Evolutionary conservation across 2,888 invertebrate species (phyloP).

Genomic region (Strigamia maritima): DNA sequence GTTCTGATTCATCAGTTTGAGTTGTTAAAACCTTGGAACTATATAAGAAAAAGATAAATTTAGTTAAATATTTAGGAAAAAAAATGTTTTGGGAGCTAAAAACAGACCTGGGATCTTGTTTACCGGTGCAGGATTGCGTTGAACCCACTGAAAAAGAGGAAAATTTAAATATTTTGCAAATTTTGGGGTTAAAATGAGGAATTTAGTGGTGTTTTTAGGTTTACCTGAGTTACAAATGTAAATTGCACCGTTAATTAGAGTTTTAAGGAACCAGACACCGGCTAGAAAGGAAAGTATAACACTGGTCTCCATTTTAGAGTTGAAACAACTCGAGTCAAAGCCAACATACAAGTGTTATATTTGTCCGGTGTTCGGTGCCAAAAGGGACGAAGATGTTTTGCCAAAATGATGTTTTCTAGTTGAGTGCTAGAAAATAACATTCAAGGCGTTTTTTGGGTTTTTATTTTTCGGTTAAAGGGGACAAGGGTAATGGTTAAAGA

Average conservation of each 20-base stretch:
- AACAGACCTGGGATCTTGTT: slow-evolving; percentile 21
- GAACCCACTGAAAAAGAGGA: background rate
- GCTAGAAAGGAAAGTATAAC: background rate
- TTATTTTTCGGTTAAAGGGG: too few relatives aligned
- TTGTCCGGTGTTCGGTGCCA: background rate
- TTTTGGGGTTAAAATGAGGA: background rate
- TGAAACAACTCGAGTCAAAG: slow-evolving; percentile 23
- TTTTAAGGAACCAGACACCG: background rate
- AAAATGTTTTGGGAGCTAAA: background rate
- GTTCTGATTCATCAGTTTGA: background rate
- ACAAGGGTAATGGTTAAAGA: too few relatives aligned
- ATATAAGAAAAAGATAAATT: background rate
- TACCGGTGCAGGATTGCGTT: slow-evolving; percentile 1
- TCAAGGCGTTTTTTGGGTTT: background rate
- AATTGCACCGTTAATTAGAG: background rate
- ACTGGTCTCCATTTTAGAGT: background rate
- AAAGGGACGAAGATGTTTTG: slow-evolving; percentile 1
- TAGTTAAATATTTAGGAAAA: background rate
- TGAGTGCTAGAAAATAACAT: background rate
- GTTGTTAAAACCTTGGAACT: background rate
- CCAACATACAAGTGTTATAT: background rate
- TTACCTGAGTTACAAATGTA: background rate
- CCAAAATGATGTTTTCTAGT: background rate
- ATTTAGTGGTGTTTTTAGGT: background rate
- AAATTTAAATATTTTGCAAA: background rate